Conservation (phyloP, 2,113 vertebrate genomes). For the Chloebia gouldiae region DNA sequence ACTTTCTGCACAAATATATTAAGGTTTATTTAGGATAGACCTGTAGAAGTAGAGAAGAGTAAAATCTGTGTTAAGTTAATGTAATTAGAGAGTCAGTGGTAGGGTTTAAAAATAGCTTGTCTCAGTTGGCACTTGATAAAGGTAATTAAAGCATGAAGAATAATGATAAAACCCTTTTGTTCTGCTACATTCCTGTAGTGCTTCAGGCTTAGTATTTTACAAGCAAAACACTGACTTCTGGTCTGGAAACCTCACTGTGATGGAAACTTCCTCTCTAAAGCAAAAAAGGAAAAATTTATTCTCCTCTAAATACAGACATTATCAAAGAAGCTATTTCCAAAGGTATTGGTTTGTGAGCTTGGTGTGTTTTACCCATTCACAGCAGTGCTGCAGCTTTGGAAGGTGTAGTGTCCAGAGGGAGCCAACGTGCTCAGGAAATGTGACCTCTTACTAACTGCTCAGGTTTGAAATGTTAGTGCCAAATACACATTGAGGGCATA, state of each 20-base stretch:
- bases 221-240: not conserved
- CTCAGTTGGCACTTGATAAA: conserved; percentile 68
- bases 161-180: conserved; percentile 63
- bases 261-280: not conserved
- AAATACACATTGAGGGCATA: not conserved
- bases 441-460: not conserved
- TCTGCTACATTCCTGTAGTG: conserved; percentile 37
- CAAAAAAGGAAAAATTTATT: not conserved
- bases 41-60: conserved; percentile 39
- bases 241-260: conserved; percentile 5
- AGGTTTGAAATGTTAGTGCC: not conserved
- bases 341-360: not conserved
- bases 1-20: not conserved
- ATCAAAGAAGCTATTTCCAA: not conserved
- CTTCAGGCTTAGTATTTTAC: conserved; percentile 32
- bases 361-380: not conserved
- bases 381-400: not conserved
- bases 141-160: conserved; percentile 73
- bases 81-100: conserved; percentile 66
- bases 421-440: not conserved
- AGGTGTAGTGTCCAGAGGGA: not conserved
- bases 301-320: not conserved
- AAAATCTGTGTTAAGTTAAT: conserved; percentile 63
- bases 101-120: conserved; percentile 73
- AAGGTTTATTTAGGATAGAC: conserved; percentile 34